Percentiles rank a stretch among this genome's conserved stretches.
These are phyloP conservation scores for Epinephelus coioides DNA, from an alignment of 2,797 vertebrate species.

Conservation along the genomic window DNA sequence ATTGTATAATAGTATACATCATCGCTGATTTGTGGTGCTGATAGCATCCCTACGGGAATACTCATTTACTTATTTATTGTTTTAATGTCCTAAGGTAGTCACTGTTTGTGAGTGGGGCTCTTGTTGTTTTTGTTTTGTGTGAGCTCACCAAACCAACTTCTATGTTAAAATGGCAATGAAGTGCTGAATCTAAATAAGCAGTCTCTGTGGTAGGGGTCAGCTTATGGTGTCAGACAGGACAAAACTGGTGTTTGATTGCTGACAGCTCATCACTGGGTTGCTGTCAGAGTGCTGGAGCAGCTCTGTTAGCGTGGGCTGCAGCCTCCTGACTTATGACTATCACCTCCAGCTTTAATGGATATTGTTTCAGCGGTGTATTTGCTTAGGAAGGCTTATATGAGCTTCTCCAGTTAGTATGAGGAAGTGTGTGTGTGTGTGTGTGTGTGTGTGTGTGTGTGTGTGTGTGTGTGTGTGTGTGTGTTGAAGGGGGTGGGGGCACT, in stretches of 20 bases:
- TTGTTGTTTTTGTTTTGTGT: no score
- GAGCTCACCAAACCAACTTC: no score
- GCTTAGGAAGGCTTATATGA: slow-evolving; percentile 14
- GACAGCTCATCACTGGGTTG: slow-evolving; percentile 19
- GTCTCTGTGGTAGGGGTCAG: slow-evolving; percentile 21
- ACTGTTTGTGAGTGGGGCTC: no score
- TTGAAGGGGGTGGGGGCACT: neutral
- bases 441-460: neutral
- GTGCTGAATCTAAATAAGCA: no score
- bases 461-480: neutral
- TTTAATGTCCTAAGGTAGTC: no score
- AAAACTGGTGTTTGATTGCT: slow-evolving; percentile 27
- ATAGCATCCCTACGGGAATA: no score
- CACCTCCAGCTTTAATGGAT: slow-evolving; percentile 46
- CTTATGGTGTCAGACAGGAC: slow-evolving; percentile 18
- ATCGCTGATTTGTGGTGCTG: no score
- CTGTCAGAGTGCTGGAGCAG: slow-evolving; percentile 11
- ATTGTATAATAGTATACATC: no score
- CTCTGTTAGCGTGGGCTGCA: neutral
- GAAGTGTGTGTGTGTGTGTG: slow-evolving; percentile 32
- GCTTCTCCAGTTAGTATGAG: slow-evolving; percentile 35
- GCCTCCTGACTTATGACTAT: slow-evolving; percentile 28
- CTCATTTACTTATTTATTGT: no score
- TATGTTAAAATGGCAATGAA: no score
- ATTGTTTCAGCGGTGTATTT: slow-evolving; percentile 47